phyloP scores from a whole-genome alignment of 2,888 invertebrate species.

The Steromphala cineraria region DNA sequence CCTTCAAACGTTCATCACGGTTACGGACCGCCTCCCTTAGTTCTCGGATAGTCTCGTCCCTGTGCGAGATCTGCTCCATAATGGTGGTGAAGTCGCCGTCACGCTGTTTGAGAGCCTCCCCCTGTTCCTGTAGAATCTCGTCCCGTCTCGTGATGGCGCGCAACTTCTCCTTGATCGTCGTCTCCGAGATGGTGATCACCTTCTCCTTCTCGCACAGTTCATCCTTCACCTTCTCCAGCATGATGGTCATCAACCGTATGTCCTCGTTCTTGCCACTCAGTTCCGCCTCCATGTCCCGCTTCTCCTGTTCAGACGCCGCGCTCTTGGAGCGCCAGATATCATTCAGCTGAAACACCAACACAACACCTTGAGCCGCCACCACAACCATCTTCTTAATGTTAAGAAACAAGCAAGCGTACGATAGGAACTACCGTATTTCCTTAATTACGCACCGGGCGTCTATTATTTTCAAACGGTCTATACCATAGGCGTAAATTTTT shows the following conservation, averaged over 20 bases:
- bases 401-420: too few relatives aligned
- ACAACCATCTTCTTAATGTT: too few relatives aligned
- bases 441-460: too few relatives aligned
- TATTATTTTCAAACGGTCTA: too few relatives aligned
- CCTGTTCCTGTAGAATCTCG: slow-evolving; percentile 59
- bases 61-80: slow-evolving; percentile 62
- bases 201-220: slow-evolving; percentile 57
- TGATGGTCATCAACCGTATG: slow-evolving; percentile 41
- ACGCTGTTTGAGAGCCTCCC: slow-evolving; percentile 53
- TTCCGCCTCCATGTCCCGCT: slow-evolving; percentile 45
- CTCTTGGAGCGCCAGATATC: slow-evolving; percentile 66
- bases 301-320: slow-evolving; percentile 59
- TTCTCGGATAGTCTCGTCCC: slow-evolving; percentile 59
- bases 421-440: too few relatives aligned
- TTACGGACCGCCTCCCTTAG: slow-evolving; percentile 59
- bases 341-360: slow-evolving; percentile 46
- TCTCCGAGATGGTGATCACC: slow-evolving; percentile 53
- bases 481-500: too few relatives aligned
- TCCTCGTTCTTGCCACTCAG: slow-evolving; percentile 39
- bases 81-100: slow-evolving; percentile 57
- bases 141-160: slow-evolving; percentile 54
- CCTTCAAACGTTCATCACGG: slow-evolving; percentile 68
- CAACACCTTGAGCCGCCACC: too few relatives aligned
- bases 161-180: slow-evolving; percentile 49
- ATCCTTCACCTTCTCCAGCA: slow-evolving; percentile 44